A percentile compares a stretch with the other conserved stretches of the same genome.
phyloP scores from a whole-genome alignment of 2,888 invertebrate genomes.

The Andrena camellia region DNA sequence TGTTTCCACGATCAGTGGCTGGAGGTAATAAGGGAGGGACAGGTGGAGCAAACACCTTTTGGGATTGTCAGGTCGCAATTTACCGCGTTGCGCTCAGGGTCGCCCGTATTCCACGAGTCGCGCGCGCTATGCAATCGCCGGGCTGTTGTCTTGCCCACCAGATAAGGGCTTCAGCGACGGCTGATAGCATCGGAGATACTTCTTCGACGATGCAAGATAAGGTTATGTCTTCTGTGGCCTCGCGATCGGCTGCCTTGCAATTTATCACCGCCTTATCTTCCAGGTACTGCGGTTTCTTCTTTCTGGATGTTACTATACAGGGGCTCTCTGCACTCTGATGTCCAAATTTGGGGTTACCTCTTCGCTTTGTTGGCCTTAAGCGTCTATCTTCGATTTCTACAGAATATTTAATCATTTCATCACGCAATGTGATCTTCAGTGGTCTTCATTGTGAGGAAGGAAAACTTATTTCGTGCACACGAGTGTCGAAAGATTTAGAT shows the following conservation, averaged over 20 bases:
- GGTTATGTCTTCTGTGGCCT: slow-evolving; percentile 13
- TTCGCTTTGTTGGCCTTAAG: too few species aligned
- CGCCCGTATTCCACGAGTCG: slow-evolving; percentile 44
- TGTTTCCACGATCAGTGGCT: slow-evolving; percentile 37
- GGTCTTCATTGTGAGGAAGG: too few species aligned
- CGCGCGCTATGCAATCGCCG: slow-evolving; percentile 21
- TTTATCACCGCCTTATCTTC: not conserved
- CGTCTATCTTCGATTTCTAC: too few species aligned
- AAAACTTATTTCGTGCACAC: too few species aligned
- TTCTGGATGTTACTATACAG: slow-evolving; percentile 7
- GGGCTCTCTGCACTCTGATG: not conserved
- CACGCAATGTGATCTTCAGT: too few species aligned
- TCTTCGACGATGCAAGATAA: slow-evolving; percentile 27
- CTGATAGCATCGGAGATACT: slow-evolving; percentile 35
- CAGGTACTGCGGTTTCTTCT: not conserved
- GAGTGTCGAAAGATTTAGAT: too few species aligned
- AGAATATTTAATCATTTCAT: too few species aligned
- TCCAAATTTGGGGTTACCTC: not conserved
- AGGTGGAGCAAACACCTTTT: slow-evolving; percentile 52
- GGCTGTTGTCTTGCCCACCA: slow-evolving; percentile 30
- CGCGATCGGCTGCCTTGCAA: not conserved
- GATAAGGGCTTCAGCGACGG: slow-evolving; percentile 21
- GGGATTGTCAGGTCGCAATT: slow-evolving; percentile 54
- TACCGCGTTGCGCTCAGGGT: slow-evolving; percentile 54
- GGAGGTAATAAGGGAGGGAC: slow-evolving; percentile 28